These are phyloP conservation scores for Dromococcyx pavoninus DNA, from an alignment of 2,797 vertebrate genomes.

Conservation along the genomic window DNA sequence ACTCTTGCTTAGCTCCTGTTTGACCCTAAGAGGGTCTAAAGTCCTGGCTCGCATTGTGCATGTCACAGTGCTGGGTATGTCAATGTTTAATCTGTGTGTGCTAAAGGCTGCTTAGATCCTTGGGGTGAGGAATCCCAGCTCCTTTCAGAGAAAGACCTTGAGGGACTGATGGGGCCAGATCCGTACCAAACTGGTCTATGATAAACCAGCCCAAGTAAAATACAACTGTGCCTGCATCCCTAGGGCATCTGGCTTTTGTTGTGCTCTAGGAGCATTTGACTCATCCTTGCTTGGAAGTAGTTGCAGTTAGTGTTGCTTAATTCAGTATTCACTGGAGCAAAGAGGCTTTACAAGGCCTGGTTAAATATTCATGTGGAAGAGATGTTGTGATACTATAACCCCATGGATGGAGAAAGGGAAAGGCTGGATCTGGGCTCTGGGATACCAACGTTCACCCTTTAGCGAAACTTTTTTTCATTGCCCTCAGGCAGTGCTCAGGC, in stretches of 20 bases:
- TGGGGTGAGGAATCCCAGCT: neutral
- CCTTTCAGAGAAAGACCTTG: neutral
- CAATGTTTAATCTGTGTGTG: conserved; percentile 48
- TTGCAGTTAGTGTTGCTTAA: neutral
- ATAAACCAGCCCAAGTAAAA: neutral
- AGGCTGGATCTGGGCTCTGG: neutral
- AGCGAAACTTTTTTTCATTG: neutral
- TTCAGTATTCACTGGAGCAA: neutral
- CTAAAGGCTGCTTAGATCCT: neutral
- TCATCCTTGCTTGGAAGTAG: neutral
- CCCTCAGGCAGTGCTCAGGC: neutral
- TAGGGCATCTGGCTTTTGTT: neutral
- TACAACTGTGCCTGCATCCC: neutral
- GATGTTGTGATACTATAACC: neutral
- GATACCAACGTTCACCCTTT: neutral
- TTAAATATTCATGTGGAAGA: neutral
- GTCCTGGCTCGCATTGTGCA: conserved; percentile 1
- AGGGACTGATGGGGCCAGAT: neutral
- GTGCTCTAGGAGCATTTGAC: neutral
- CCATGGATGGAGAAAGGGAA: neutral
- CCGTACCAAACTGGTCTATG: neutral
- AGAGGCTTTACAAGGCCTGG: neutral
- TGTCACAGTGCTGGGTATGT: neutral
- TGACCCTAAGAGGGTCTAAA: conserved; percentile 20
- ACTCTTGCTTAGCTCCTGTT: neutral